Conservation (phyloP, 2,888 invertebrate genomes). For the Matsumyia berberina region DNA sequence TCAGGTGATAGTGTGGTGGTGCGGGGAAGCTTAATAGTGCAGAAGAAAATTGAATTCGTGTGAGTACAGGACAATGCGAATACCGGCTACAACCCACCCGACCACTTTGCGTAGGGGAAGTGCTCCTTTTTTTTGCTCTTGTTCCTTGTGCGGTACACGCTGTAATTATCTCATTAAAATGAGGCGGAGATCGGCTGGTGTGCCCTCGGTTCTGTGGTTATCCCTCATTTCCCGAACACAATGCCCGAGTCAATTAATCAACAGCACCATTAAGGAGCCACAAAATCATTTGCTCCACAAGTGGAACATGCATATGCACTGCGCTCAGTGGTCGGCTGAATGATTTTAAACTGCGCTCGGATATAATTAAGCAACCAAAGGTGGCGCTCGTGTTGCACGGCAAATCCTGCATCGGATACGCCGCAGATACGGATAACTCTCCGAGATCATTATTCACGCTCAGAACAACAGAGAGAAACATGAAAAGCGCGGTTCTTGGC, state of each 20-base stretch:
- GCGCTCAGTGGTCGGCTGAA: conserved; percentile 40
- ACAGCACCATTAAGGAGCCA: conserved; percentile 62
- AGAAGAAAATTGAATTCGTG: conserved; percentile 67
- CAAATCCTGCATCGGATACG: conserved; percentile 25
- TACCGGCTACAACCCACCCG: not conserved
- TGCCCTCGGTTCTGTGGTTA: not conserved
- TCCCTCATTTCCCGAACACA: conserved; percentile 33
- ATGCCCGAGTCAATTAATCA: conserved; percentile 65
- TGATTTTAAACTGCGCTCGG: conserved; percentile 55
- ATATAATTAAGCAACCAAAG: conserved; percentile 65
- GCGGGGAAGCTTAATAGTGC: no score
- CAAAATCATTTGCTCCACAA: conserved; percentile 62
- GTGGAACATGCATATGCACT: conserved; percentile 35
- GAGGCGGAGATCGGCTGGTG: conserved; percentile 33
- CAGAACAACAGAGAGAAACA: conserved; percentile 24
- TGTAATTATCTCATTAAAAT: conserved; percentile 71
- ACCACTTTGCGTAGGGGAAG: conserved; percentile 14
- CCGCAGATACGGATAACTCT: conserved; percentile 37
- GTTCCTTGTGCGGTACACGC: not conserved
- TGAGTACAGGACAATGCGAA: conserved; percentile 12
- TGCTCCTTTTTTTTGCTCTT: conserved; percentile 1
- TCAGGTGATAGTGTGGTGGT: not conserved
- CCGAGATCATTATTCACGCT: conserved; percentile 64
- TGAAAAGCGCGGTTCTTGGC: conserved; percentile 42
- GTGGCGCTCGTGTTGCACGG: conserved; percentile 63